These are phyloP conservation scores for Arremon aurantiirostris DNA, from an alignment of 2,797 vertebrate genomes.

Conservation along the genomic window DNA sequence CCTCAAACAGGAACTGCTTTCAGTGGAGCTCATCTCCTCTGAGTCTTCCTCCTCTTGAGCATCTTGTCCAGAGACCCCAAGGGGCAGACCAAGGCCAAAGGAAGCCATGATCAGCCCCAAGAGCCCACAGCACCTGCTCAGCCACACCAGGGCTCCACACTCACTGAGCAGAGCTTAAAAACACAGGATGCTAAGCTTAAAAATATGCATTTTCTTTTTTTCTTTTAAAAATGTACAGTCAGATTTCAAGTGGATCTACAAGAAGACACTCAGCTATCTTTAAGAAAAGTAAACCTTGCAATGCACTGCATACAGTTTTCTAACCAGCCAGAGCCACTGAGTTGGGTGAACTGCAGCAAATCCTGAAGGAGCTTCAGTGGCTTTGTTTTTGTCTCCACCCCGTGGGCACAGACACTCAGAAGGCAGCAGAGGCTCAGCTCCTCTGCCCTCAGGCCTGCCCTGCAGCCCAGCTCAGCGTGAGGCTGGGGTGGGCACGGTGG, in stretches of 20 bases:
- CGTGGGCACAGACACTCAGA: not conserved
- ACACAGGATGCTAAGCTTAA: slow-evolving; percentile 16
- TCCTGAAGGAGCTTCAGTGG: not conserved
- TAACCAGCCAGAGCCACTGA: not conserved
- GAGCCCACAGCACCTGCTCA: not conserved
- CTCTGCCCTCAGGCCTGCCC: not conserved
- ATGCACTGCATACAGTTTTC: not conserved
- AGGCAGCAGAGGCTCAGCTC: not conserved
- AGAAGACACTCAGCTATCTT: not conserved
- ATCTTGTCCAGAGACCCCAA: not conserved
- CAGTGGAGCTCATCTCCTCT: not conserved
- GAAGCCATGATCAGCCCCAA: not conserved
- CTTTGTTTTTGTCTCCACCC: not conserved
- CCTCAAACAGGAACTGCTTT: not conserved
- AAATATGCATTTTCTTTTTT: not conserved
- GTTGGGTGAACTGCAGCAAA: not conserved
- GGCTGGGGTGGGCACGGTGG: slow-evolving; percentile 75
- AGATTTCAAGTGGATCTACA: not conserved
- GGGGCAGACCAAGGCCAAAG: not conserved
- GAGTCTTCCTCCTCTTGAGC: not conserved
- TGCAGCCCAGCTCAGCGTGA: slow-evolving; percentile 63
- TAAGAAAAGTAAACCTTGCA: slow-evolving; percentile 17
- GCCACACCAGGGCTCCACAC: not conserved
- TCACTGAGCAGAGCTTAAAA: not conserved
- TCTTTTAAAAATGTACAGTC: not conserved